Conservation (phyloP, 2,113 vertebrate genomes). For the Polypterus senegalus region DNA sequence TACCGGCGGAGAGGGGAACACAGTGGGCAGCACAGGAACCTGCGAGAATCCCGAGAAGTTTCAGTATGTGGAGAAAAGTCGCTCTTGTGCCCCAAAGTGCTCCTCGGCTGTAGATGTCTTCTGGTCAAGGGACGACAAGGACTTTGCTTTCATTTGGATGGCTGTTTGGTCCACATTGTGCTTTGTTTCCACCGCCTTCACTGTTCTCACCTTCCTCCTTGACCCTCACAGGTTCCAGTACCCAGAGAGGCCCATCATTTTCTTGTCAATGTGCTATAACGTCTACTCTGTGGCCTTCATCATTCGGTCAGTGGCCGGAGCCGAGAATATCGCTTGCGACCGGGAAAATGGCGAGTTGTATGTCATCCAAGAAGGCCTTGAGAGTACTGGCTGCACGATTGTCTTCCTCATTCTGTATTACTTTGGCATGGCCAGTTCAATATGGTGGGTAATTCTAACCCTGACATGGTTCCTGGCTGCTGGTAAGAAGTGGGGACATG, state of each 20-base stretch:
- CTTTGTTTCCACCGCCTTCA: slow-evolving; percentile 90
- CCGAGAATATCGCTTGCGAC: slow-evolving; percentile 88
- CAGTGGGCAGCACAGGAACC: slow-evolving; percentile 37
- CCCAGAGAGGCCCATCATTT: slow-evolving; percentile 92
- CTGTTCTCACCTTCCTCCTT: slow-evolving; percentile 88
- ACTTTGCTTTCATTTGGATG: slow-evolving; percentile 96
- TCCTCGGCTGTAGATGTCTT: slow-evolving; percentile 79
- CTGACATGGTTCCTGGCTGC: slow-evolving; percentile 96
- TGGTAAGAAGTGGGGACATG: slow-evolving; percentile 94
- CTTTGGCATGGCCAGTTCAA: slow-evolving; percentile 93
- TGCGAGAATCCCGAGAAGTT: slow-evolving; percentile 88
- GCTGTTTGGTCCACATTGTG: slow-evolving; percentile 89
- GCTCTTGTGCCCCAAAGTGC: slow-evolving; percentile 79
- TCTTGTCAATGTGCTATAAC: slow-evolving; percentile 97
- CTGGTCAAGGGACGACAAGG: slow-evolving; percentile 88
- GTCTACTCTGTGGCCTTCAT: slow-evolving; percentile 93
- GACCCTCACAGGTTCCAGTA: slow-evolving; percentile 95
- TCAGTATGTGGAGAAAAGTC: slow-evolving; percentile 85
- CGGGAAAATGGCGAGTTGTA: slow-evolving; percentile 79
- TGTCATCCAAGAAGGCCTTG: slow-evolving; percentile 89
- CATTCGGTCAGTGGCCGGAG: slow-evolving; percentile 80
- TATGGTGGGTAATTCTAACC: slow-evolving; percentile 95
- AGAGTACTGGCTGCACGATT: slow-evolving; percentile 89
- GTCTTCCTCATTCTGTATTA: slow-evolving; percentile 96
- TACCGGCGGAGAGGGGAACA: slow-evolving; percentile 29